These are phyloP conservation scores for Florisuga fusca DNA, from an alignment of 2,797 vertebrate species.

Conservation along the genomic window DNA sequence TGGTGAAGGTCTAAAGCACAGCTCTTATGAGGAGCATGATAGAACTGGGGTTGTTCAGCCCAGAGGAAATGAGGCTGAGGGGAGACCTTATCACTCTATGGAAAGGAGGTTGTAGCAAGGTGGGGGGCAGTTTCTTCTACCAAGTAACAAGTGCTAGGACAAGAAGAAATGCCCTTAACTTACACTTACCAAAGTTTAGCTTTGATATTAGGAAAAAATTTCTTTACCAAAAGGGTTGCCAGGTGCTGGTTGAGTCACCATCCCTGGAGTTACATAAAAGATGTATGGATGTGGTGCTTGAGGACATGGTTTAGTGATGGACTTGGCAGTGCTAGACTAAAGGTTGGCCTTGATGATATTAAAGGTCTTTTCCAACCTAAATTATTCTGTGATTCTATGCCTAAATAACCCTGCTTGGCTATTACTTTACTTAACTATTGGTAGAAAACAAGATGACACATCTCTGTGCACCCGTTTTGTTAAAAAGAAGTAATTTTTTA, in stretches of 20 bases:
- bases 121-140: background rate
- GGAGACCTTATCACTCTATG: background rate
- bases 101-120: background rate
- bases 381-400: background rate
- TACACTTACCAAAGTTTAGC: background rate
- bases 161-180: background rate
- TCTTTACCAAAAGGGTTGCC: background rate
- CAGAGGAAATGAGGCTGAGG: no score
- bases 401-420: background rate
- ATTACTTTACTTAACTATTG: background rate
- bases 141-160: background rate
- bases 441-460: background rate
- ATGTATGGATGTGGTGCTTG: background rate
- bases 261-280: background rate
- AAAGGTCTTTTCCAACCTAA: background rate
- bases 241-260: background rate
- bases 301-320: background rate
- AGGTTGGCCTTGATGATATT: fast-evolving
- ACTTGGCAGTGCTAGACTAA: background rate
- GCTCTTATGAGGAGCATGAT: no score
- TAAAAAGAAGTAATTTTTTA: background rate
- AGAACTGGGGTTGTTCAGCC: no score
- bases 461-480: background rate
- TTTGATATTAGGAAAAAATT: background rate
- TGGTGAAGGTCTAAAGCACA: no score